Evolutionary conservation across 2,797 vertebrate genomes (phyloP), one percentile per base, ranked within the genome.

Genomic region (Peromyscus aztecus): DNA sequence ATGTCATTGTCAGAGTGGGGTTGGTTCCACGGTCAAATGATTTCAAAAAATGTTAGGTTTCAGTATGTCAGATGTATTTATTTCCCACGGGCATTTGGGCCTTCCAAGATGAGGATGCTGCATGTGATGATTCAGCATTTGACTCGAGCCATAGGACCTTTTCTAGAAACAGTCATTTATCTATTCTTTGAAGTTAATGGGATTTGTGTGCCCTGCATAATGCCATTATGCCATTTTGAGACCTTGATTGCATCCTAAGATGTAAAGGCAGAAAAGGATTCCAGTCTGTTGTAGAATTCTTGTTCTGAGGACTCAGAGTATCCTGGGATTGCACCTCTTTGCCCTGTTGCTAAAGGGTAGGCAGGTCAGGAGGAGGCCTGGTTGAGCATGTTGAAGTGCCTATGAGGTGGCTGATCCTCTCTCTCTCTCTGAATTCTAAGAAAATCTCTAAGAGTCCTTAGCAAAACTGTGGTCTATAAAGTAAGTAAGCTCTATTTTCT

Each of bases 11-110:
- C 29, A 10, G 34, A 91, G 14, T 84, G 27, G 31, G 9, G 43
- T 73, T 46, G 9, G 29, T 90, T 81, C 69, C 34, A 71, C 57
- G 73, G 27, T 91, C 83, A 94, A 11, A 83, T 73, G n/a, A 37
- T 94, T 86, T 55, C 80, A 77, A 89, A 63, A 40, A 94, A 59
- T 91, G 85, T 78, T 86, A 27, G 24, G n/a, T 57, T 93, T 96
- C 78, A 93, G 23, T 86, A 27, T 57, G 49, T 81, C 52, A 55
- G 75, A 84, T 29, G 91, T 84, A 80, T 75, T 65, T 86, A 71
- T 95, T 89, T 94, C 23, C 93, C 76, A 17, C 10, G 24, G 31
- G 14, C 37, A 63, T 55, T 57, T 2, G 29, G 59, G 52, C 55
- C 46, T 92, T 90, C 61, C 24, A 84, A 52, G 80, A 55, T 65